A percentile compares a stretch with the other conserved stretches of the same genome.
Evolutionary conservation across 1,140 invertebrate species (phyloP).

Genomic region (Conus betulinus): DNA sequence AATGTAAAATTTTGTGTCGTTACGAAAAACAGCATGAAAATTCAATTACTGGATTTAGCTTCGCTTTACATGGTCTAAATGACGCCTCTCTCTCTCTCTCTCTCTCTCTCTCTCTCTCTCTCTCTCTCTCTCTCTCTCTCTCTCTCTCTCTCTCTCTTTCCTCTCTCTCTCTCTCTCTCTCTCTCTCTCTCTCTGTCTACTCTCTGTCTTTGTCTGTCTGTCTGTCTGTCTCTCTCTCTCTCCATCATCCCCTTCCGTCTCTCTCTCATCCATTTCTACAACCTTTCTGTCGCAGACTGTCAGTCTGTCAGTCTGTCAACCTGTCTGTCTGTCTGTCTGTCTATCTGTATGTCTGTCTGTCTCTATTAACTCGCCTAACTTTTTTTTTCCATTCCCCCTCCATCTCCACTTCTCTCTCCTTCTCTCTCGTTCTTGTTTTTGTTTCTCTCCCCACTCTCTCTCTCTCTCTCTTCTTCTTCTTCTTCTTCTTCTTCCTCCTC

Average conservation of each 20-base stretch:
- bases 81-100: not conserved
- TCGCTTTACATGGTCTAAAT: no score
- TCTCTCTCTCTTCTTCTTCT: not conserved
- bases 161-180: constrained; percentile 15
- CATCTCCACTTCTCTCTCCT: no score
- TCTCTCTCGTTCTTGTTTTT: not conserved
- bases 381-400: no score
- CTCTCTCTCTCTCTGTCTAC: not conserved
- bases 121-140: not conserved
- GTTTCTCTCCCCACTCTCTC: not conserved
- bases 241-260: not conserved
- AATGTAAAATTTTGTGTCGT: no score
- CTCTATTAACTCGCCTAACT: not conserved
- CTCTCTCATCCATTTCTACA: not conserved
- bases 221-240: constrained; percentile 9
- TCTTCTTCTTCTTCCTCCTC: not conserved
- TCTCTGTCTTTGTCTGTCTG: not conserved
- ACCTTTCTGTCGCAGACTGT: no score
- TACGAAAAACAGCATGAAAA: no score
- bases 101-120: not conserved
- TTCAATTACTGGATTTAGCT: no score
- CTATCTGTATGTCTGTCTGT: not conserved
- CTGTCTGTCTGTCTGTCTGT: no score
- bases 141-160: not conserved
- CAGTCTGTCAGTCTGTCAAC: no score